These are phyloP conservation scores for Tanypteryx hageni DNA, from an alignment of 2,888 invertebrate species.

Conservation along the genomic window DNA sequence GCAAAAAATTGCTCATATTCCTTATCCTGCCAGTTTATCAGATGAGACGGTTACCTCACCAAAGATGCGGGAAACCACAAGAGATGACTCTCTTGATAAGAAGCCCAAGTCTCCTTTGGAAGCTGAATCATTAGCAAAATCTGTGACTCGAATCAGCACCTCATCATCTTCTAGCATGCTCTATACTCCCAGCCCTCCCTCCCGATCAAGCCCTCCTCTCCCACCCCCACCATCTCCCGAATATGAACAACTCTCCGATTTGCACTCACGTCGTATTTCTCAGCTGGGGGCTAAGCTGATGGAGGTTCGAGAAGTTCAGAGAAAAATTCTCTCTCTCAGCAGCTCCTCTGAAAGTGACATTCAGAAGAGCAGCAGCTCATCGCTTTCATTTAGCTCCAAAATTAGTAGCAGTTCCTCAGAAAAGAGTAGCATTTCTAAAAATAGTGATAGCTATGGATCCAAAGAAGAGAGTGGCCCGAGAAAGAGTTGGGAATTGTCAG, in stretches of 20 bases:
- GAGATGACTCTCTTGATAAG: background rate
- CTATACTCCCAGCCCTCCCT: background rate
- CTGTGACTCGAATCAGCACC: background rate
- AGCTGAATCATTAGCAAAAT: background rate
- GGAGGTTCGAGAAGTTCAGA: slow-evolving; percentile 5
- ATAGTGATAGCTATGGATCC: background rate
- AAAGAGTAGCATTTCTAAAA: background rate
- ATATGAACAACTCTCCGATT: slow-evolving; percentile 23
- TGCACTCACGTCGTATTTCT: background rate
- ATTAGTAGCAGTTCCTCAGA: no score
- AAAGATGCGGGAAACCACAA: background rate
- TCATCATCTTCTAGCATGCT: background rate
- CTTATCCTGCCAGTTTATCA: background rate
- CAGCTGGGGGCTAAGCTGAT: background rate
- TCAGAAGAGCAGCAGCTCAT: background rate
- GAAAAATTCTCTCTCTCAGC: background rate
- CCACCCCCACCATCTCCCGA: slow-evolving; percentile 25
- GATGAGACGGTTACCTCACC: background rate
- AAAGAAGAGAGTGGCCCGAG: background rate
- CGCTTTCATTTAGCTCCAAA: background rate
- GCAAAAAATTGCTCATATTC: background rate
- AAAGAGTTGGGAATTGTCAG: background rate
- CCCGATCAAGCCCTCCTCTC: background rate
- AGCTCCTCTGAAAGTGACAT: slow-evolving; percentile 7
- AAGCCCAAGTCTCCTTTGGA: background rate